Base-by-base conservation (phyloP, 1,140 invertebrate species). In the Ostrea denselamellosa region DNA sequence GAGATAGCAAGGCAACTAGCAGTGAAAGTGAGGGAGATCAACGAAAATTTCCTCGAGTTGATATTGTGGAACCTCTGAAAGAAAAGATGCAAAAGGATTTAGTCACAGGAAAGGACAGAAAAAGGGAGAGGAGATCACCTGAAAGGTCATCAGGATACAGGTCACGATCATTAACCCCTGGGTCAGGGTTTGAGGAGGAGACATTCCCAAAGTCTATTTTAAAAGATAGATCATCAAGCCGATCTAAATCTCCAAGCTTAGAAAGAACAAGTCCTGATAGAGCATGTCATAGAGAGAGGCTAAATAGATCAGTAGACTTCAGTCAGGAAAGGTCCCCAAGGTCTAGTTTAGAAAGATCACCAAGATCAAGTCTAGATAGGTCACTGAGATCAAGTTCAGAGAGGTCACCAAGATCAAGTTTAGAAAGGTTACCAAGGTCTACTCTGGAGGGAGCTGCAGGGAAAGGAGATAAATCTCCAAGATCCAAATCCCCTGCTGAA, bases 141-240 rank as follows among this genome's bases (percentile, higher is more conserved):
- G 86, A 87, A 25, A 65, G 86, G 34, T 19, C 54, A 83, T 56
- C 87, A 54, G 83, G 44, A 71, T 71, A 82, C 17, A 85, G 83
- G 53, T 22, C 77, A 54, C 83, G 89, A 34, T 87, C 89, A 68
- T 81, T 87, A 22, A 87, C 89, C 10, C 89, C 89, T 58, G 86
- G 86, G 52, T 89, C 83, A 58, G 89, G 86, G 51, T 86, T 83
- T 25, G 86, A 85, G 68, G 88, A 87, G 83, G 87, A 89, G 89
- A 89, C 89, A 14, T 25, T 44, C n/a, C 89, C 89, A 83, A 89
- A 89, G 83, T 87, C 89, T 68, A 89, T 89, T 86, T 77, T 89
- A 58, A 89, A 86, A 86, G 82, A 87, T 83, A 87, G 81, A 54
- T 86, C 87, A 65, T 51, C 53, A 65, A 82, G 85, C 81, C 34